A percentile compares a stretch with the other conserved stretches of the same genome.
Evolutionary conservation across 2,888 invertebrate genomes (phyloP).

Genomic region (Raillietiella orientalis): DNA sequence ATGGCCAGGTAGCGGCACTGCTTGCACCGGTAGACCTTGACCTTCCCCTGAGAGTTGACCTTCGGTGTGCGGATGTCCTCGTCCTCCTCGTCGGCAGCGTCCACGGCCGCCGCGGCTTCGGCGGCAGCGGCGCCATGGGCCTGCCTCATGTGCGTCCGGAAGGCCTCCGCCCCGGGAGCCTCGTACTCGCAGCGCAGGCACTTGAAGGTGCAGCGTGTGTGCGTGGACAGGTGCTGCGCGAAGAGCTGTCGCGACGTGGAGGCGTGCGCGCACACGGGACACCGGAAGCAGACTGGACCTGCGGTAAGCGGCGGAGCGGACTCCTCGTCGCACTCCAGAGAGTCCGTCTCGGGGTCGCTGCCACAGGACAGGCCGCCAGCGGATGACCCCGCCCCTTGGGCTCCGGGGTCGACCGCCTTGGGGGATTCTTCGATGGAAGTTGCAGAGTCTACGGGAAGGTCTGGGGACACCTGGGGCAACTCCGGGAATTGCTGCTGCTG

Average conservation of each 20-base stretch:
- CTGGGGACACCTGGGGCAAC: no score
- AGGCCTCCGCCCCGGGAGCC: slow-evolving; percentile 17
- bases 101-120: slow-evolving; percentile 9
- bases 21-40: slow-evolving; percentile 42
- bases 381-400: no score
- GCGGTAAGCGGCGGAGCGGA: no score
- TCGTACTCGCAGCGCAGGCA: slow-evolving; percentile 19
- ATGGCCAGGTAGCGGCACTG: slow-evolving; percentile 54
- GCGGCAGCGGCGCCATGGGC: slow-evolving; percentile 12
- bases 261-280: slow-evolving; percentile 18
- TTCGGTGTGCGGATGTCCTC: slow-evolving; percentile 21
- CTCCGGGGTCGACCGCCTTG: no score
- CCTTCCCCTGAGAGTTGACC: slow-evolving; percentile 41
- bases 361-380: no score
- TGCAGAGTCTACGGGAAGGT: no score
- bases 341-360: no score
- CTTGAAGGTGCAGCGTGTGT: slow-evolving; percentile 19
- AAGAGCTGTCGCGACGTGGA: slow-evolving; percentile 16
- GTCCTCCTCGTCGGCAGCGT: slow-evolving; percentile 12
- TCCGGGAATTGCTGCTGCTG: no score
- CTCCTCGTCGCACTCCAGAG: no score
- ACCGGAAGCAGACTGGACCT: no score
- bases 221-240: slow-evolving; percentile 21
- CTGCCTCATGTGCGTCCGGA: slow-evolving; percentile 17
- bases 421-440: no score